Percentiles rank a stretch among this genome's conserved stretches.
Evolutionary conservation across 2,113 vertebrate species (phyloP).

Genomic region (Agapornis roseicollis): DNA sequence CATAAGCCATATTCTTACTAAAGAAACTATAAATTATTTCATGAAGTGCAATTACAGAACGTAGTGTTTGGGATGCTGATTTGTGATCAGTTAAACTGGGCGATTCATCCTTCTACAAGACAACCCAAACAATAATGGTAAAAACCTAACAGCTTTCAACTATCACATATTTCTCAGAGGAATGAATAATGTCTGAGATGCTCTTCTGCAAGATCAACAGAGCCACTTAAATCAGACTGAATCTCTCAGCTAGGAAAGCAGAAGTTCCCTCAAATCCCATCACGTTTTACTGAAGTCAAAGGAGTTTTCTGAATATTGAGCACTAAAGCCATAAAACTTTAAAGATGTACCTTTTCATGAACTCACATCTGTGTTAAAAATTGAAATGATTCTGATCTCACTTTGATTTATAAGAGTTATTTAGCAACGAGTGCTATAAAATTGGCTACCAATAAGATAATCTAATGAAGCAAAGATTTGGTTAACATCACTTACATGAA

Average conservation of each 20-base stretch:
- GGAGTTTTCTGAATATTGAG: neutral
- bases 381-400: fast-evolving
- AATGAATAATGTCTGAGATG: neutral
- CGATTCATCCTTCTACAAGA: neutral
- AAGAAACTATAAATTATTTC: neutral
- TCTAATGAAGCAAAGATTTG: neutral
- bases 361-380: no score
- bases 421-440: fast-evolving
- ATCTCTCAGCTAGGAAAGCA: neutral
- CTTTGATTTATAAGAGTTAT: neutral
- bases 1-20: neutral
- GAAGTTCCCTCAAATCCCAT: neutral
- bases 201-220: neutral
- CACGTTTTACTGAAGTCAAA: neutral
- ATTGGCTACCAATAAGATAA: neutral
- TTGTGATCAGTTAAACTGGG: neutral
- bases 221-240: neutral
- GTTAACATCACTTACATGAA: fast-evolving
- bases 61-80: neutral
- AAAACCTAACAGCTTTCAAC: neutral
- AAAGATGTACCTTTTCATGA: neutral
- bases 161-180: neutral
- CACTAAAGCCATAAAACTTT: neutral
- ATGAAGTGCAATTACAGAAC: neutral
- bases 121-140: neutral